Evolutionary conservation across 35 echinoderm and acorn worm species (phyloP).

Genomic region (Amphiura filiformis): DNA sequence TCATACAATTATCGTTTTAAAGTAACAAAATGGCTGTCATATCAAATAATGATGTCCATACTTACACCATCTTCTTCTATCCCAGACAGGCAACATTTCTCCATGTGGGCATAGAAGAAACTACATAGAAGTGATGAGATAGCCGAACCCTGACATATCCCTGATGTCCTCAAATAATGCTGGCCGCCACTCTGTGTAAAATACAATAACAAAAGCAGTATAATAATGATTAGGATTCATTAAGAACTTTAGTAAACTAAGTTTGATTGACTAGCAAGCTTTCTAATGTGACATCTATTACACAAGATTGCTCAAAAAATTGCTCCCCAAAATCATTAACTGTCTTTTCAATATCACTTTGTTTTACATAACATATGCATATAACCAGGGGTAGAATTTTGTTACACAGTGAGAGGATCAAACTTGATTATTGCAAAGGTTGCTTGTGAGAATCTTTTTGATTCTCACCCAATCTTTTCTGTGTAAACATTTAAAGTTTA

Average conservation of each 20-base stretch:
- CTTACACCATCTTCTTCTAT: constrained; percentile 80
- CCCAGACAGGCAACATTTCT: constrained; percentile 45
- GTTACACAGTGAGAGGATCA: no score
- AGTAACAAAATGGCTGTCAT: no score
- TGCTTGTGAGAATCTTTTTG: background rate
- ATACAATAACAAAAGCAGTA: background rate
- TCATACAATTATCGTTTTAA: no score
- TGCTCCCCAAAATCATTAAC: no score
- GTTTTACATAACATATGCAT: no score
- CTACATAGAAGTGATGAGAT: constrained; percentile 79
- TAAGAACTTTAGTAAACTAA: background rate
- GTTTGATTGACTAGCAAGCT: background rate
- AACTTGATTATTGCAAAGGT: background rate
- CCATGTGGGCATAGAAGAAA: constrained; percentile 84
- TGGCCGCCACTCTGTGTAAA: constrained; percentile 54
- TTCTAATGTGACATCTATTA: background rate
- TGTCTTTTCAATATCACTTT: no score
- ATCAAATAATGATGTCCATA: no score
- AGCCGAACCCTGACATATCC: constrained; percentile 81
- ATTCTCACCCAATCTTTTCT: background rate
- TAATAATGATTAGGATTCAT: background rate
- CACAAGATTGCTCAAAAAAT: background rate
- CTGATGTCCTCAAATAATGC: constrained; percentile 47
- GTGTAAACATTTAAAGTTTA: background rate
- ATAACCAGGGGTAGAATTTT: no score